Evolutionary conservation across 2,113 vertebrate species (phyloP).

Genomic region (Opisthocomus hoazin): DNA sequence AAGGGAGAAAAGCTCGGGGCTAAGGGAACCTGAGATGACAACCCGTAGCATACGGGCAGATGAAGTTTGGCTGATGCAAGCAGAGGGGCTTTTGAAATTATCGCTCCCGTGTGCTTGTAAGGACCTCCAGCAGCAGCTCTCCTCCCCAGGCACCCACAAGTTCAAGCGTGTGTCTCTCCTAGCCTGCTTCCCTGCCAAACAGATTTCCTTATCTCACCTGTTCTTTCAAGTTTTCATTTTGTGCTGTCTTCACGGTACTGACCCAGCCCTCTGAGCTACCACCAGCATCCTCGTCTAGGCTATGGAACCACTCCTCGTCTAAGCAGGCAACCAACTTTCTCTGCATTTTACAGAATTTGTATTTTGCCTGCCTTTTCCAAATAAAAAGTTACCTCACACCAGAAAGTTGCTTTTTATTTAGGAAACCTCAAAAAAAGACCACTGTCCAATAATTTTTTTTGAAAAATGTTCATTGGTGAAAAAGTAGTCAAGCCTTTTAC

Average conservation of each 20-base stretch:
- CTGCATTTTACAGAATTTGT: not conserved
- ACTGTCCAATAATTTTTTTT: not conserved
- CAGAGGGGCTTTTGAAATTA: not conserved
- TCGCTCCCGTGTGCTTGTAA: rapidly evolving
- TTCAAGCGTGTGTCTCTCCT: not conserved
- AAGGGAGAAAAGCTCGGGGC: not conserved
- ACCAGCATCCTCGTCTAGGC: not conserved
- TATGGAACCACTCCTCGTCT: not conserved
- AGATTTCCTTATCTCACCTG: not conserved
- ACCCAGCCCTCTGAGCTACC: not conserved
- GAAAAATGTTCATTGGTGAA: not conserved
- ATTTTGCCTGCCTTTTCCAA: not conserved
- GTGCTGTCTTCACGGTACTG: not conserved
- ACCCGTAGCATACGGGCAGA: not conserved
- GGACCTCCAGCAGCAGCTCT: not conserved
- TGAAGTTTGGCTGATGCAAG: rapidly evolving
- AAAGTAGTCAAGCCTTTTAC: not conserved
- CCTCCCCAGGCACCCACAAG: not conserved
- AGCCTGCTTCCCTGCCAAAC: not conserved
- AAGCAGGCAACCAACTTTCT: not conserved
- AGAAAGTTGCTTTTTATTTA: not conserved
- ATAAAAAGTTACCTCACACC: not conserved
- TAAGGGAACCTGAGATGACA: too few relatives aligned
- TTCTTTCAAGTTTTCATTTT: not conserved
- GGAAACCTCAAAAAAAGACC: not conserved